Evolutionary conservation across 1,140 invertebrate species (phyloP).

Genomic region (Oreohelix idahoensis): DNA sequence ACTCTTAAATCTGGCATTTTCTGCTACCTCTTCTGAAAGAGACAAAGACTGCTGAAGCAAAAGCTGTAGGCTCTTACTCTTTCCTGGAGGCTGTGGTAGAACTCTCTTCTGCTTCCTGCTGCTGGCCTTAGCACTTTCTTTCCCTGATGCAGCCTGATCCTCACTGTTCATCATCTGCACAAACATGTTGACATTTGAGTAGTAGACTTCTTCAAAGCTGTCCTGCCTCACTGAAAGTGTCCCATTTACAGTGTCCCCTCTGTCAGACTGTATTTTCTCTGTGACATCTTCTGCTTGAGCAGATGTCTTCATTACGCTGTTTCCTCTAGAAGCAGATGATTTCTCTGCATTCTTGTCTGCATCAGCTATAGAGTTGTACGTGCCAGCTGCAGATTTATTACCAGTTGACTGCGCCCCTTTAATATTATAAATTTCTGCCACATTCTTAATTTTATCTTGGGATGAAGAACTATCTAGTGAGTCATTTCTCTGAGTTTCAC

Average conservation of each 20-base stretch:
- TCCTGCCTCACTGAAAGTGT: neutral
- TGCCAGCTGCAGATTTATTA: neutral
- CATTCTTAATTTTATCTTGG: neutral
- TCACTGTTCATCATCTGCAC: constrained; percentile 17
- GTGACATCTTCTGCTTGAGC: neutral
- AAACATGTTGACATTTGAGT: constrained; percentile 26
- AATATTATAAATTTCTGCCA: neutral
- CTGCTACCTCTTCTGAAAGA: constrained; percentile 30
- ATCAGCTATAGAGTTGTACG: neutral
- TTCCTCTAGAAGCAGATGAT: neutral
- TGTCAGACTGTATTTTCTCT: neutral
- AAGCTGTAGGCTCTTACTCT: constrained; percentile 18
- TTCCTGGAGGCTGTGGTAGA: neutral
- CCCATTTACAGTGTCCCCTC: neutral
- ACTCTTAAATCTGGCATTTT: constrained; percentile 7
- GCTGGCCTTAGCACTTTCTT: neutral
- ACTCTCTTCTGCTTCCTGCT: constrained; percentile 1
- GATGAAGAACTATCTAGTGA: neutral
- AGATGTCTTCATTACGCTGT: neutral
- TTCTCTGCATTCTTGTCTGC: neutral
- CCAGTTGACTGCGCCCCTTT: neutral
- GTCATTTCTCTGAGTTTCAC: neutral
- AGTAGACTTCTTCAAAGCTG: constrained; percentile 39
- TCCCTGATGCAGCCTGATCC: neutral
- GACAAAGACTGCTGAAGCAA: constrained; percentile 35